Percentiles rank a stretch among this genome's conserved stretches.
phyloP scores from a whole-genome alignment of 2,888 invertebrate genomes.

The Pammene fasciana region DNA sequence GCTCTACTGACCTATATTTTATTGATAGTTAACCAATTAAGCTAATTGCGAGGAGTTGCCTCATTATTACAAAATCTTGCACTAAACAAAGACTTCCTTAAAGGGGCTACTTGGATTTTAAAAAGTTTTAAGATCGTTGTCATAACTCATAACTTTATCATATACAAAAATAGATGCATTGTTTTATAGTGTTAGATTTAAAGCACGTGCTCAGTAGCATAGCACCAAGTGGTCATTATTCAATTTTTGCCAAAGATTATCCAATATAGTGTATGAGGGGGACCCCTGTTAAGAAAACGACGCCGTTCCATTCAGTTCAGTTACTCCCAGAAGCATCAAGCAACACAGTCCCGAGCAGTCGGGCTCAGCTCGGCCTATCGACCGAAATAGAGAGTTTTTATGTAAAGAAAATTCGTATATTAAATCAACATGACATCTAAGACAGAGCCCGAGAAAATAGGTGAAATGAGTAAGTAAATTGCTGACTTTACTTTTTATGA shows the following conservation, averaged over 20 bases:
- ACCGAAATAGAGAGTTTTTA: background rate
- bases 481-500: background rate
- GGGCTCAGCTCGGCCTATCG: conserved; percentile 1
- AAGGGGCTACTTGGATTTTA: background rate
- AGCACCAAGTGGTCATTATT: conserved; percentile 43
- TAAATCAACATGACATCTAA: conserved; percentile 18
- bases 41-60: background rate
- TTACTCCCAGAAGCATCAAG: conserved; percentile 6
- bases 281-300: conserved; percentile 20
- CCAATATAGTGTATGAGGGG: conserved; percentile 41
- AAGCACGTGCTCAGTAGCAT: conserved; percentile 42
- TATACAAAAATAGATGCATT: conserved; percentile 21
- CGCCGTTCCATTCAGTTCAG: conserved; percentile 18
- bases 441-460: conserved; percentile 24
- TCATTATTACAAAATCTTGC: background rate
- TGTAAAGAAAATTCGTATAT: background rate
- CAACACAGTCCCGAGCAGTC: conserved; percentile 23
- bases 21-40: conserved; percentile 1
- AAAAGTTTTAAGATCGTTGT: too few relatives aligned
- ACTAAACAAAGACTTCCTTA: background rate
- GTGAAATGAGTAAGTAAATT: conserved; percentile 37
- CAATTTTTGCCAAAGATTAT: conserved; percentile 46
- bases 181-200: conserved; percentile 42
- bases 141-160: too few relatives aligned
- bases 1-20: conserved; percentile 19